Evolutionary conservation across 1,140 invertebrate species (phyloP).

Genomic region (Ooceraea biroi): DNA sequence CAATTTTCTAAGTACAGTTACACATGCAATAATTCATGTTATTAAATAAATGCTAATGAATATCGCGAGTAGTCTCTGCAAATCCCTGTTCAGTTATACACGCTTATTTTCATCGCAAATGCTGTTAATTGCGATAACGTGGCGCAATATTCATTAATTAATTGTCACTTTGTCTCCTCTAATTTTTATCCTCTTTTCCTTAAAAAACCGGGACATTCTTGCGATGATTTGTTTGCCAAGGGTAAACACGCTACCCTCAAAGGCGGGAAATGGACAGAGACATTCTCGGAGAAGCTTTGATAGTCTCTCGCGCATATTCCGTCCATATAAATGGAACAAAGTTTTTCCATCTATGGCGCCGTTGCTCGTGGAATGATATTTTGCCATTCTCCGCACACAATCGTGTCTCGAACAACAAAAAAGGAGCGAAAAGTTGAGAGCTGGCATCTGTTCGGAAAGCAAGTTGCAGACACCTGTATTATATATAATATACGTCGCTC

Average conservation of each 20-base stretch:
- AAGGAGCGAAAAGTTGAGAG: neutral
- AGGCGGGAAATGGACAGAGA: slow-evolving; percentile 18
- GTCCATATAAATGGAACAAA: slow-evolving; percentile 22
- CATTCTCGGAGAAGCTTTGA: neutral
- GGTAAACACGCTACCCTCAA: neutral
- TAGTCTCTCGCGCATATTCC: neutral
- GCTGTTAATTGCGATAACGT: neutral
- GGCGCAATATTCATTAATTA: neutral
- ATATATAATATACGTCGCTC: neutral
- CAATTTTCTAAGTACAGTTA: neutral
- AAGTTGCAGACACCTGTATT: neutral
- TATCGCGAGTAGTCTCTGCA: too few relatives aligned
- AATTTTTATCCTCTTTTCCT: neutral
- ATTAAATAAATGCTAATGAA: neutral
- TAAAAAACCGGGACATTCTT: neutral
- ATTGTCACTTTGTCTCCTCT: neutral
- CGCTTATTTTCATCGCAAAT: neutral
- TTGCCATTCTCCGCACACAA: neutral
- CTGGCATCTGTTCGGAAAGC: slow-evolving; percentile 9
- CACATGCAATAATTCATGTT: neutral
- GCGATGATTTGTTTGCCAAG: slow-evolving; percentile 9
- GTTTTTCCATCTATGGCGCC: slow-evolving; percentile 23
- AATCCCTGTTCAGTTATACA: neutral
- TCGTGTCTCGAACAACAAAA: neutral
- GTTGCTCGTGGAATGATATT: neutral